A percentile compares a stretch with the other conserved stretches of the same genome.
phyloP scores from a whole-genome alignment of 2,113 vertebrate species.

The Dendrocopos noguchii region DNA sequence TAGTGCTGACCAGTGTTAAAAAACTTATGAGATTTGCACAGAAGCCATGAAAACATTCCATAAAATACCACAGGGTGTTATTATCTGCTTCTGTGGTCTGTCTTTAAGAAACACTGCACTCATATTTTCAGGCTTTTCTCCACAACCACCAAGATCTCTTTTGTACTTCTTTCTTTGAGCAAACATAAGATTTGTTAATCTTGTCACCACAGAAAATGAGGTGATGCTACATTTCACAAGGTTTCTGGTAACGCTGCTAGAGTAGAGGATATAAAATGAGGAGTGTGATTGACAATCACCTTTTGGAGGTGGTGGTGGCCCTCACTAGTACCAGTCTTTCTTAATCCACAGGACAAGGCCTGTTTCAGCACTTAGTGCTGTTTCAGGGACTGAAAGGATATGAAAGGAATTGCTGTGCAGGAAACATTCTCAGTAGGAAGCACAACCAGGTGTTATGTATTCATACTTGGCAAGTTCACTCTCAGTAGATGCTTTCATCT shows the following conservation, averaged over 20 bases:
- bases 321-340: accelerated
- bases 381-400: neutral
- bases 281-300: neutral
- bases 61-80: neutral
- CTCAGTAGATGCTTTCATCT: accelerated
- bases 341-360: neutral
- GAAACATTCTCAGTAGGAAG: neutral
- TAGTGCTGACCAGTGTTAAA: neutral
- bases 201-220: neutral
- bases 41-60: neutral
- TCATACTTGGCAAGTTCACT: neutral
- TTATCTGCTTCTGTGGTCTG: neutral
- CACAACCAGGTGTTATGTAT: neutral
- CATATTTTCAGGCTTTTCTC: neutral
- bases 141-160: neutral
- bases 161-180: neutral
- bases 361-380: neutral
- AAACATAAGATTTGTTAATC: neutral
- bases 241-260: neutral
- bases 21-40: neutral
- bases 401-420: neutral
- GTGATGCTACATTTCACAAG: neutral
- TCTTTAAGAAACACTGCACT: neutral
- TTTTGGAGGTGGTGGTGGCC: neutral
- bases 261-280: neutral